Evolutionary conservation across 2,888 invertebrate species (phyloP).

Genomic region (Sinodicranocentrus sp.): DNA sequence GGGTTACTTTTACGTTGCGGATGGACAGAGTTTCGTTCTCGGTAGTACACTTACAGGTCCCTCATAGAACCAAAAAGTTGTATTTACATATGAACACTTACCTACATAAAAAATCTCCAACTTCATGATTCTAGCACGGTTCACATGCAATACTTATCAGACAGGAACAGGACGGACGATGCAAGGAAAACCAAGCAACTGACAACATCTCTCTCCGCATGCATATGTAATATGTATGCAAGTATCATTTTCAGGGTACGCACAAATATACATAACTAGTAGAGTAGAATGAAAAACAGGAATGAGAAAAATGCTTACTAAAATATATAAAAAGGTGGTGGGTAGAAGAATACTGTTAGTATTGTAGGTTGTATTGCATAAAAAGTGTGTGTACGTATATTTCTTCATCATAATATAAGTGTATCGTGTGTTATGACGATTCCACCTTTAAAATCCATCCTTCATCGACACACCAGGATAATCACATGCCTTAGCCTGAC

Average conservation of each 20-base stretch:
- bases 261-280: background rate
- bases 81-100: background rate
- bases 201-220: conserved; percentile 18
- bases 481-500: background rate
- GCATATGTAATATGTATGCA: background rate
- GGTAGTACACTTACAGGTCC: conserved; percentile 11
- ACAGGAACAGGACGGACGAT: conserved; percentile 2
- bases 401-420: background rate
- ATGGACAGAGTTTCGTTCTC: background rate
- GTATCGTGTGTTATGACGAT: conserved; percentile 5
- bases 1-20: too few relatives aligned
- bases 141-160: conserved; percentile 22
- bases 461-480: conserved; percentile 14
- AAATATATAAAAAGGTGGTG: conserved; percentile 1
- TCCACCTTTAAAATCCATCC: conserved; percentile 24
- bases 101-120: background rate
- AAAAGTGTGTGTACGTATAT: background rate
- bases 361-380: conserved; percentile 3
- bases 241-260: conserved; percentile 14
- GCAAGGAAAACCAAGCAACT: conserved; percentile 14
- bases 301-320: conserved; percentile 6
- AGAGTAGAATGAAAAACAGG: conserved; percentile 14
- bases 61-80: background rate
- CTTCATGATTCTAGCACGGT: conserved; percentile 12
- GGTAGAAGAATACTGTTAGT: conserved; percentile 22